These are phyloP conservation scores for Phoxinus dragarum DNA, from an alignment of 2,797 vertebrate species.

Conservation along the genomic window DNA sequence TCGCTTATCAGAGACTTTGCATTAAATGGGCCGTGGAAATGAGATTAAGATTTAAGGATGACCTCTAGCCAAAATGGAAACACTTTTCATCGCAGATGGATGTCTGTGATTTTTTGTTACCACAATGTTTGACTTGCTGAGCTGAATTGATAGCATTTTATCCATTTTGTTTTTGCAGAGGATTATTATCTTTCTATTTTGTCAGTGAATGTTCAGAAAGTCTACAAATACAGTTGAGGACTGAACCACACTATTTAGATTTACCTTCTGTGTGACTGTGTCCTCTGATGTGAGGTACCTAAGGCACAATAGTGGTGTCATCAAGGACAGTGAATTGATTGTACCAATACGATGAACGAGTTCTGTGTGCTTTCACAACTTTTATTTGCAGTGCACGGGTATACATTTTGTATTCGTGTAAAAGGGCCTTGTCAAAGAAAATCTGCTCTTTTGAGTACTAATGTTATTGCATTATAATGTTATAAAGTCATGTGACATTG, in stretches of 20 bases:
- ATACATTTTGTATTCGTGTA: slow-evolving; percentile 62
- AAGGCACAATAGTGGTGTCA: slow-evolving; percentile 37
- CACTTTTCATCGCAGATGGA: slow-evolving; percentile 49
- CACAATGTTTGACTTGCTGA: slow-evolving; percentile 57
- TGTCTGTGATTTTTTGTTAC: slow-evolving; percentile 69
- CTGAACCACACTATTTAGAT: slow-evolving; percentile 74
- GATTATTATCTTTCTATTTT: slow-evolving; percentile 74
- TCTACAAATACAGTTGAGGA: slow-evolving; percentile 56
- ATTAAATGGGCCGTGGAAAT: slow-evolving; percentile 73
- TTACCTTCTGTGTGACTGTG: slow-evolving; percentile 55
- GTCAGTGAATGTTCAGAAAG: slow-evolving; percentile 73
- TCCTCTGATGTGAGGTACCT: slow-evolving; percentile 52
- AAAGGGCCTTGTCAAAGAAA: slow-evolving; percentile 44
- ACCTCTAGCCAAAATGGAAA: slow-evolving; percentile 64
- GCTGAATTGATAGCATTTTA: slow-evolving; percentile 53
- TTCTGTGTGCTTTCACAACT: slow-evolving; percentile 41
- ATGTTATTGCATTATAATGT: slow-evolving; percentile 62
- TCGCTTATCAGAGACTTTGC: slow-evolving; percentile 77
- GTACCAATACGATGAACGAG: slow-evolving; percentile 31
- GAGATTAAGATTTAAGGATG: slow-evolving; percentile 70
- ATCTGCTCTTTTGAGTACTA: slow-evolving; percentile 53
- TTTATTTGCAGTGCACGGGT: slow-evolving; percentile 62
- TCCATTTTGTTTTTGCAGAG: slow-evolving; percentile 64
- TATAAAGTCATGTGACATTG: slow-evolving; percentile 47
- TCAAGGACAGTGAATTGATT: slow-evolving; percentile 45